Base-by-base conservation (phyloP, 2,888 invertebrate genomes). In the Helobdella robusta region DNA sequence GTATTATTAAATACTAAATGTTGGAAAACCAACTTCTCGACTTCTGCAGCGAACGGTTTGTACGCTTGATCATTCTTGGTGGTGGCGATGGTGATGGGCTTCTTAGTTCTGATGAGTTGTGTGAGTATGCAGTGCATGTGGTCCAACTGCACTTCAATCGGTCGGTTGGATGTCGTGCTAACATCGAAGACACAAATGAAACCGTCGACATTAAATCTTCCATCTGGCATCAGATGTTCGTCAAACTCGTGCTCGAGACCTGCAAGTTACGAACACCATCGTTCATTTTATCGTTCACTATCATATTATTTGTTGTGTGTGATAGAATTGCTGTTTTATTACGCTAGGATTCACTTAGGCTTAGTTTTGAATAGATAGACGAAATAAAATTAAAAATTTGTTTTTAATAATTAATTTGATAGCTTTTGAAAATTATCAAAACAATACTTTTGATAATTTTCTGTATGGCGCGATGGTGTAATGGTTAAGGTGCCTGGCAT, bases 181-280 rank as follows among this genome's bases (percentile, higher is more conserved):
- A 95, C 93, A 81, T 97, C 97, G 78, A 94, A 95, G 56, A 93
- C 86, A 78, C 94, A 91, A 63, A 97, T 82, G 82, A 94, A 97
- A 60, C 94, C 95, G 78, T 98, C 95, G 68, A 98, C 88, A 71
- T 85, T 85, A 67, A 95, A 83, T 78, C 90, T 88, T 0, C 95
- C 97, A 73, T 95, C 94, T 0, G 78, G 78, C 69, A 82, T 75
- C 0, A 92, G 89, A 80, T 93, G 83, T 69, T 91, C 85, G 78
- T 88, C 87, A 80, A 94, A 94, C 73, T 94, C 92, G 76, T 92
- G 94, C 81, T 97, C 95, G 75, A 95, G 90, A 66, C 95, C 84
- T 83, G 74, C 4, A 34, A 32, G n/a, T 15, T 5, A 48, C n/a
- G 25, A 48, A 48, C 25, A n/a, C n/a, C n/a, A n/a, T n/a, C n/a